phyloP scores from a whole-genome alignment of 2,113 vertebrate species.

The Triplophysa dalaica region DNA sequence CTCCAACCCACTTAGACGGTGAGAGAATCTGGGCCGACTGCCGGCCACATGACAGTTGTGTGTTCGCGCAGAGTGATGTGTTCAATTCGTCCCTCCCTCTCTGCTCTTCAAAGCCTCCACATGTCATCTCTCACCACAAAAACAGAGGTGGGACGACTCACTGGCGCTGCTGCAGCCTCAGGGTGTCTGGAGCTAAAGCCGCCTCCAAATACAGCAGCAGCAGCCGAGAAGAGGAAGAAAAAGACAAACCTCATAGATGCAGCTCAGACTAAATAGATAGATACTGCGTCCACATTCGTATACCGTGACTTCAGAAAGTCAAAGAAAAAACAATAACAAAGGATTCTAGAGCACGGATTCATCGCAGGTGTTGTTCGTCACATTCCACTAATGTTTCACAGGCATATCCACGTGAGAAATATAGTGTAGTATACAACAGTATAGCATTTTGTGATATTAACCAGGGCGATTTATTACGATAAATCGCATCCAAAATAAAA shows the following conservation, averaged over 20 bases:
- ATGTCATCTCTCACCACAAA: slow-evolving; percentile 85
- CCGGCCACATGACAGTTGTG: slow-evolving; percentile 78
- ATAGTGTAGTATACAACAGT: too few species aligned
- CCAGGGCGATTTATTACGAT: too few species aligned
- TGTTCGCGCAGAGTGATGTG: slow-evolving; percentile 74
- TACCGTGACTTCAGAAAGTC: too few species aligned
- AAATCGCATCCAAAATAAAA: too few species aligned
- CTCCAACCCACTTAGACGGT: slow-evolving; percentile 77
- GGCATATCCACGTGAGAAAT: too few species aligned
- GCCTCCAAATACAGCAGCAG: slow-evolving; percentile 79
- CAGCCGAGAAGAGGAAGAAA: slow-evolving; percentile 63
- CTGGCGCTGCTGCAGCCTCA: slow-evolving; percentile 84
- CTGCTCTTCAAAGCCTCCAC: slow-evolving; percentile 82
- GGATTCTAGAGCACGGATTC: too few species aligned
- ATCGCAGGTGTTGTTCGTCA: too few species aligned
- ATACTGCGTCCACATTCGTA: neutral
- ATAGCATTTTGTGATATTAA: too few species aligned
- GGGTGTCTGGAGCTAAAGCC: slow-evolving; percentile 84
- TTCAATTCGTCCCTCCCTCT: slow-evolving; percentile 69
- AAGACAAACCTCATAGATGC: slow-evolving; percentile 66
- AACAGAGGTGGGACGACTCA: slow-evolving; percentile 86
- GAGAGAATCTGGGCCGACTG: slow-evolving; percentile 75
- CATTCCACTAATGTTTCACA: too few species aligned
- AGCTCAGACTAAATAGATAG: slow-evolving; percentile 62
- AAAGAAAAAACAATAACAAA: too few species aligned